Evolutionary conservation across 2,113 vertebrate species (phyloP).

Genomic region (Potamarius usumacintae): DNA sequence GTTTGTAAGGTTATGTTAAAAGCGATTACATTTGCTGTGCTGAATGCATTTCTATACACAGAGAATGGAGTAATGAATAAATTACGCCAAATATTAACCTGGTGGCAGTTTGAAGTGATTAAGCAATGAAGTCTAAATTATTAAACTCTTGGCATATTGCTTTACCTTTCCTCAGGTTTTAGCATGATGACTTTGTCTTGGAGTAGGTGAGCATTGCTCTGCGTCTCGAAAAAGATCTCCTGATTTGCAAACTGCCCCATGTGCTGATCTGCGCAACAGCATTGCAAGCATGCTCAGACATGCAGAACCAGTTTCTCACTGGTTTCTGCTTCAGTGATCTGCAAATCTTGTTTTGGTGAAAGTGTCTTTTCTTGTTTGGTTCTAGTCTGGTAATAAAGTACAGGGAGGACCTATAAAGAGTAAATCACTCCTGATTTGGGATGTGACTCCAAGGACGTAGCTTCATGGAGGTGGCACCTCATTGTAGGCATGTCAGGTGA

Average conservation of each 20-base stretch:
- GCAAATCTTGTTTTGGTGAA: background rate
- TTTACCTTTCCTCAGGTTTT: background rate
- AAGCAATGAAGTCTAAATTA: background rate
- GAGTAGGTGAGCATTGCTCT: background rate
- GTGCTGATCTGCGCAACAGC: background rate
- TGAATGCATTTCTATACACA: background rate
- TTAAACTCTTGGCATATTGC: background rate
- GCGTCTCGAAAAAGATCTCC: background rate
- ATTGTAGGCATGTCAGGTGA: too few relatives aligned
- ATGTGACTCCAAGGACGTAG: conserved; percentile 52
- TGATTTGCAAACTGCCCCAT: background rate
- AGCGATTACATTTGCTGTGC: background rate
- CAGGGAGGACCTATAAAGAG: background rate
- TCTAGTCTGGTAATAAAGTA: background rate
- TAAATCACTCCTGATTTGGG: conserved; percentile 44
- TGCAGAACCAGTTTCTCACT: conserved; percentile 25
- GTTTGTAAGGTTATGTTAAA: conserved; percentile 22
- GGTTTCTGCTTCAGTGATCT: background rate
- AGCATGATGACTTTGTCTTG: background rate
- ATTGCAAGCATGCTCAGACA: conserved; percentile 28
- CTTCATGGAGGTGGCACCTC: conserved; percentile 46
- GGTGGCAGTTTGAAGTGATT: background rate
- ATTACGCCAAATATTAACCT: background rate
- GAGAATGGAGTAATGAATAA: background rate
- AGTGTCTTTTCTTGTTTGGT: background rate